These are phyloP conservation scores for Pionites leucogaster DNA, from an alignment of 2,113 vertebrate species.

Conservation along the genomic window DNA sequence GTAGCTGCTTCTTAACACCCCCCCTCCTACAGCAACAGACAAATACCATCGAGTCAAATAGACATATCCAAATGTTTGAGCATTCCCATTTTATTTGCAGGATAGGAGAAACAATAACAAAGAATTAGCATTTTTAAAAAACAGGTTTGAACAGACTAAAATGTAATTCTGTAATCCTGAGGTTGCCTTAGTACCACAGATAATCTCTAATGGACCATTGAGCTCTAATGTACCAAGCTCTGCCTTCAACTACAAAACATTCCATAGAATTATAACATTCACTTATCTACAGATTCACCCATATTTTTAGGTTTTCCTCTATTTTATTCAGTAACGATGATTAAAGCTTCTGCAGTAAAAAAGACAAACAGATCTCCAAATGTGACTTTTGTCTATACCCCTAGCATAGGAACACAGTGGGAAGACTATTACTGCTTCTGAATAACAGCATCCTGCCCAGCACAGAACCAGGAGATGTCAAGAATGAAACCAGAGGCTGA, in stretches of 20 bases:
- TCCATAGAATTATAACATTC: not conserved
- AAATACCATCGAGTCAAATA: not conserved
- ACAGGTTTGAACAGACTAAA: not conserved
- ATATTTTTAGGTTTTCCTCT: not conserved
- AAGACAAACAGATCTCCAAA: not conserved
- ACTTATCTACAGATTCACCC: not conserved
- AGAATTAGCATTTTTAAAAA: not conserved
- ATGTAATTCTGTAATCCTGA: not conserved
- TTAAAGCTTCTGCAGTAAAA: not conserved
- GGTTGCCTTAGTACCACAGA: not conserved
- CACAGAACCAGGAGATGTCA: not conserved
- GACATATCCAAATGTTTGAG: not conserved
- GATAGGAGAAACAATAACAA: not conserved
- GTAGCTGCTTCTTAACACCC: not conserved
- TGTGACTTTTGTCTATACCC: not conserved
- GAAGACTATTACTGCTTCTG: rapidly evolving
- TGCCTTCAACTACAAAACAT: not conserved
- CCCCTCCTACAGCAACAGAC: not conserved
- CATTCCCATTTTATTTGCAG: not conserved
- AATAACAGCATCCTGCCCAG: not conserved
- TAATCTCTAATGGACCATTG: not conserved
- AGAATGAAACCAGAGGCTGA: not conserved
- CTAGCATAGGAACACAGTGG: not conserved
- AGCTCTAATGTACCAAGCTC: not conserved
- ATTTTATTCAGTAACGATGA: not conserved